Conservation (phyloP, 2,797 vertebrate genomes). For the Eulemur rubriventer region DNA sequence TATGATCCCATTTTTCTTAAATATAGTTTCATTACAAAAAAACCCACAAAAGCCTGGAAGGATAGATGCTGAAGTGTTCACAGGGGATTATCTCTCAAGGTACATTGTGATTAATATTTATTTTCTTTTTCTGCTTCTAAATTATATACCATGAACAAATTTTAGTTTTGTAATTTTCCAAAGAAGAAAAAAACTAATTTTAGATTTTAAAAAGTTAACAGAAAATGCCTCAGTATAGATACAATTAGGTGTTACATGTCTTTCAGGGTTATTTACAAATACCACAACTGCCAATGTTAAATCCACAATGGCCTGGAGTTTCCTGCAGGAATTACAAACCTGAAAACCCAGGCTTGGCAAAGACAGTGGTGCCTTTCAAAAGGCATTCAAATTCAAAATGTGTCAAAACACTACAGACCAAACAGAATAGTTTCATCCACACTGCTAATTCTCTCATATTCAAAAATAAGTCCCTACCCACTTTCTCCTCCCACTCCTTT, state of each 20-base stretch:
- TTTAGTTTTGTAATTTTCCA: constrained; percentile 4
- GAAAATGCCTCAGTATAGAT: background rate
- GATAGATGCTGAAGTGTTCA: background rate
- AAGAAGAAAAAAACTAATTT: background rate
- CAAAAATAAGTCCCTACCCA: background rate
- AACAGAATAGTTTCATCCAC: background rate
- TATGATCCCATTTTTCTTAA: background rate
- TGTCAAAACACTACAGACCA: background rate
- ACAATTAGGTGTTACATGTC: background rate
- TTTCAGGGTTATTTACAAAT: background rate
- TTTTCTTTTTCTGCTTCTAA: background rate
- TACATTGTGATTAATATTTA: background rate
- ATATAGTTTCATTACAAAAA: background rate
- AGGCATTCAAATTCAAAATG: background rate
- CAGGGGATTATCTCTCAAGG: background rate
- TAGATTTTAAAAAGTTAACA: background rate
- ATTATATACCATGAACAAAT: background rate
- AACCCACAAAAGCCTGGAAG: background rate
- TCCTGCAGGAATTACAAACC: background rate
- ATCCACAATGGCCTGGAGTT: background rate
- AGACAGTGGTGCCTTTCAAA: background rate
- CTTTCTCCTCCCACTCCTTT: background rate
- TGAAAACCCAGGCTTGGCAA: background rate
- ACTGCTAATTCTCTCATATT: background rate
- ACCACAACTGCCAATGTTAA: background rate